A percentile compares a stretch with the other conserved stretches of the same genome.
These are phyloP conservation scores for Nixonia krombeini DNA, from an alignment of 1,140 invertebrate genomes.

Conservation along the genomic window DNA sequence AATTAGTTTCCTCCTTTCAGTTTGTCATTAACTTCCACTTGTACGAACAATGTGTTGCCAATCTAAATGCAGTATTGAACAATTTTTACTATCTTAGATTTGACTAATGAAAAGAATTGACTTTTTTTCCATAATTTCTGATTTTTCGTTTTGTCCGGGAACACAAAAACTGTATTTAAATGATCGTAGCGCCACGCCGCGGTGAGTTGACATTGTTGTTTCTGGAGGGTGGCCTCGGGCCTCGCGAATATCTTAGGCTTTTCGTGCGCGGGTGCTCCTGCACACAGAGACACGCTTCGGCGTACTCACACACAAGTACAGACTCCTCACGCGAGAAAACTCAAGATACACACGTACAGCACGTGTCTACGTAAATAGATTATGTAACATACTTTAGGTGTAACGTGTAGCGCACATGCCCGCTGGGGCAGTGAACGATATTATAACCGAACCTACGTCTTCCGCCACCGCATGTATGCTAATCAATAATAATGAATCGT, in stretches of 20 bases:
- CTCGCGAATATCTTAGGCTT: conserved; percentile 63
- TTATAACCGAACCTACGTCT: conserved; percentile 51
- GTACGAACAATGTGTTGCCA: too few species aligned
- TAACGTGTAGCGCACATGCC: conserved; percentile 56
- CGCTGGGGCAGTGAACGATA: conserved; percentile 58
- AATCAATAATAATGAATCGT: conserved; percentile 67
- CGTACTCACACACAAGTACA: conserved; percentile 38
- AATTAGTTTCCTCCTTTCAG: too few species aligned
- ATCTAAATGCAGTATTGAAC: too few species aligned
- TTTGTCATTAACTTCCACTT: too few species aligned
- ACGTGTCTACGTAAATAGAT: conserved; percentile 47
- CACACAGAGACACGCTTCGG: too few species aligned
- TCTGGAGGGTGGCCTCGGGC: conserved; percentile 61
- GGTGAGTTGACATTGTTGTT: conserved; percentile 71
- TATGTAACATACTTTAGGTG: conserved; percentile 49
- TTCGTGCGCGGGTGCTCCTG: too few species aligned
- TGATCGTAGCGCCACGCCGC: conserved; percentile 54
- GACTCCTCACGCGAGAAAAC: conserved; percentile 38
- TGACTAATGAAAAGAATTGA: too few species aligned
- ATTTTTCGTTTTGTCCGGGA: too few species aligned
- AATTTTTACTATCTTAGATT: too few species aligned
- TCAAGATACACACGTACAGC: conserved; percentile 36
- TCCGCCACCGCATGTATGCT: conserved; percentile 54
- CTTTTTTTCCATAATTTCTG: too few species aligned
- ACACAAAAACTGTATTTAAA: conserved; percentile 67